A percentile compares a stretch with the other conserved stretches of the same genome.
These are phyloP conservation scores for Clinocottus analis DNA, from an alignment of 2,113 vertebrate genomes.

Conservation along the genomic window DNA sequence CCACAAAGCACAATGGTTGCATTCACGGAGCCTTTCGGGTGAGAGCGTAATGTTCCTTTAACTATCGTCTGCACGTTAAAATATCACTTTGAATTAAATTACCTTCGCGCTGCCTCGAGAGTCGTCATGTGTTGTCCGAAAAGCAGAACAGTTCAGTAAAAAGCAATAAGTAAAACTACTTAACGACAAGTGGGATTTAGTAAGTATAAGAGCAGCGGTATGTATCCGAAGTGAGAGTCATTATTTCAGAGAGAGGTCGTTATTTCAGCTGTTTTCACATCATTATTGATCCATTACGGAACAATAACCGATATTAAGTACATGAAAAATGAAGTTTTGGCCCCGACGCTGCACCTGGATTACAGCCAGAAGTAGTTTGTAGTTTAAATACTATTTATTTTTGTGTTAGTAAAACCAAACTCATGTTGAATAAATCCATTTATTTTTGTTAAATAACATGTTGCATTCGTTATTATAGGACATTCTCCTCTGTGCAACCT, in stretches of 20 bases:
- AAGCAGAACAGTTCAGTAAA: not conserved
- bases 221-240: not conserved
- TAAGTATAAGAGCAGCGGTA: not conserved
- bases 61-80: not conserved
- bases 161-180: not conserved
- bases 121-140: not conserved
- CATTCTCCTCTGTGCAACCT: not conserved
- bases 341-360: too few species aligned
- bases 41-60: not conserved
- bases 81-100: conserved; percentile 1
- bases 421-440: not conserved
- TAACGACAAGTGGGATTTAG: not conserved
- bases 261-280: not conserved
- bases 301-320: too few species aligned
- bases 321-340: too few species aligned
- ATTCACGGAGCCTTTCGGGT: not conserved
- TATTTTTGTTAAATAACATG: not conserved
- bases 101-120: not conserved
- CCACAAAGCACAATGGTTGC: not conserved
- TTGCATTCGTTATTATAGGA: not conserved
- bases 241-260: not conserved
- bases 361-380: too few species aligned
- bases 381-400: too few species aligned
- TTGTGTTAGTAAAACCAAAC: too few species aligned
- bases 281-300: not conserved